Evolutionary conservation across 2,888 invertebrate genomes (phyloP).

Genomic region (Ectemnius continuus): DNA sequence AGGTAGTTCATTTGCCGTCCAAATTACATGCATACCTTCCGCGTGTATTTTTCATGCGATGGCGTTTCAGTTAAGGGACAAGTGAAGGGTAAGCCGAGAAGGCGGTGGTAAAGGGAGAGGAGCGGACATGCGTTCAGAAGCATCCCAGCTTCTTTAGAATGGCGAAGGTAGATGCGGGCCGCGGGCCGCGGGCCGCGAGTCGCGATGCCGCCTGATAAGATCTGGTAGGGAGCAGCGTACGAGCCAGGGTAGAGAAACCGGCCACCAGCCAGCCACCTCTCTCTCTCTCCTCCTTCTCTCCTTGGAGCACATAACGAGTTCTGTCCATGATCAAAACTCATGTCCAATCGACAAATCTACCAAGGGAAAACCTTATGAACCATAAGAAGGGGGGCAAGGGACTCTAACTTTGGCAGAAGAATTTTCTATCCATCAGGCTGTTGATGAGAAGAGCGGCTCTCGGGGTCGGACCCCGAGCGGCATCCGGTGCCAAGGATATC

Average conservation of each 20-base stretch:
- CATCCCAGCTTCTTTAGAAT: constrained; percentile 53
- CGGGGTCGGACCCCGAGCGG: too few relatives aligned
- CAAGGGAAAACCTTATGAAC: constrained; percentile 19
- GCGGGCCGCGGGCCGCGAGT: constrained; percentile 18
- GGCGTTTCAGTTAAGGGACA: background rate
- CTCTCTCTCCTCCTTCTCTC: too few relatives aligned
- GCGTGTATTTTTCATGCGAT: background rate
- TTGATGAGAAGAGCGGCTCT: too few relatives aligned
- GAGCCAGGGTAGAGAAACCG: too few relatives aligned
- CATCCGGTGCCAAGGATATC: too few relatives aligned
- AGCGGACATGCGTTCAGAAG: constrained; percentile 45
- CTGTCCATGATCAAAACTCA: too few relatives aligned
- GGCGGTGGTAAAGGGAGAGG: constrained; percentile 11
- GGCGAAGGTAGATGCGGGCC: constrained; percentile 46
- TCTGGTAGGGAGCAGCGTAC: constrained; percentile 24
- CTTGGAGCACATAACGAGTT: too few relatives aligned
- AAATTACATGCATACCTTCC: constrained; percentile 7
- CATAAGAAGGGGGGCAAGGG: too few relatives aligned
- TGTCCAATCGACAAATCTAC: too few relatives aligned
- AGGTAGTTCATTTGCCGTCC: constrained; percentile 5
- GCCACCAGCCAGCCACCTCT: too few relatives aligned
- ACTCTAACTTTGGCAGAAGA: too few relatives aligned
- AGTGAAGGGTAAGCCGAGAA: constrained; percentile 9
- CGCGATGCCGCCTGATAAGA: constrained; percentile 62
- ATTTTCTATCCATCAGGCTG: too few relatives aligned